Conservation (phyloP, 2,113 vertebrate genomes). For the Pteronura brasiliensis region DNA sequence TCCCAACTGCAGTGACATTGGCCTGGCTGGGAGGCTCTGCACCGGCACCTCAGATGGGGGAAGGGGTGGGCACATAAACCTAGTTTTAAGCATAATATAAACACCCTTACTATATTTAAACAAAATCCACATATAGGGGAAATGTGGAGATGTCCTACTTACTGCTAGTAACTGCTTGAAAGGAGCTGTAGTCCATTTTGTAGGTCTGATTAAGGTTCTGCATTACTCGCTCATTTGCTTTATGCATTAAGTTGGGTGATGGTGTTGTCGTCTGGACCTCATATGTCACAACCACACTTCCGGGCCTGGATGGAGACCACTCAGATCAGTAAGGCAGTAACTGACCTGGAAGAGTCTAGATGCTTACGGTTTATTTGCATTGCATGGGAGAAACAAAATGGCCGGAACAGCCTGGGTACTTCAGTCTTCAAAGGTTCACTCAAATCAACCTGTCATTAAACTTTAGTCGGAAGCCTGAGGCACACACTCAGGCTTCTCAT, state of each 20-base stretch:
- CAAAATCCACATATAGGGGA: neutral
- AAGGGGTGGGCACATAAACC: neutral
- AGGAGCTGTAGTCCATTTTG: slow-evolving; percentile 34
- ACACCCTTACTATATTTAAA: neutral
- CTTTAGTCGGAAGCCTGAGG: neutral
- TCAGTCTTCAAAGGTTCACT: neutral
- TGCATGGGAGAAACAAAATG: neutral
- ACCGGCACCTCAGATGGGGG: rapidly evolving
- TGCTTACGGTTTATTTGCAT: neutral
- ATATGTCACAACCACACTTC: slow-evolving; percentile 78
- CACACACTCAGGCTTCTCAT: too few species aligned
- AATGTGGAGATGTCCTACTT: neutral
- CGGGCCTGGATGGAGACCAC: slow-evolving; percentile 74
- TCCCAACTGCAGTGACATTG: neutral
- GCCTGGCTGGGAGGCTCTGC: neutral
- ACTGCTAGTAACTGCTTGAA: slow-evolving; percentile 61
- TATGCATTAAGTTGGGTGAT: slow-evolving; percentile 32
- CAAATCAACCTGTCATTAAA: neutral
- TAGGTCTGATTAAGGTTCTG: slow-evolving; percentile 63
- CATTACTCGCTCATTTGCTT: slow-evolving; percentile 50
- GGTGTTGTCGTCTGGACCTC: slow-evolving; percentile 58
- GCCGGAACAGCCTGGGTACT: neutral
- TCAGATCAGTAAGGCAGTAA: slow-evolving; percentile 10
- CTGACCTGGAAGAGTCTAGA: neutral
- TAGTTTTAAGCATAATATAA: neutral